These are phyloP conservation scores for Phrynocephalus vlangalii DNA, from an alignment of 2,797 vertebrate genomes.

Conservation along the genomic window DNA sequence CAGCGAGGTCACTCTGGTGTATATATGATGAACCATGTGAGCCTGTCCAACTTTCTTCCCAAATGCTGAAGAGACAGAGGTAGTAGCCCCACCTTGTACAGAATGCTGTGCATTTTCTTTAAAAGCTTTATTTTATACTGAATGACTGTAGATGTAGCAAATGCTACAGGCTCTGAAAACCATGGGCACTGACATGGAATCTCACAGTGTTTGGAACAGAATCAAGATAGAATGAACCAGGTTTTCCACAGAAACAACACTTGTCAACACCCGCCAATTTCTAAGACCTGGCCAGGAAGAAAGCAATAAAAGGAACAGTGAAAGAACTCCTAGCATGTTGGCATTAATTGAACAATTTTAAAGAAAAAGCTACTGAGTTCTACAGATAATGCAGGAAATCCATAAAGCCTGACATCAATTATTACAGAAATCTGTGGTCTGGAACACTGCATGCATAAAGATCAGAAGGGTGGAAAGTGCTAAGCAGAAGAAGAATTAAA, in stretches of 20 bases:
- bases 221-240: neutral
- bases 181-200: neutral
- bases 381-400: slow-evolving; percentile 55
- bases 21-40: neutral
- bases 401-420: slow-evolving; percentile 63
- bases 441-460: slow-evolving; percentile 48
- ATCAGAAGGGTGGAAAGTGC: slow-evolving; percentile 26
- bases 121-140: neutral
- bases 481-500: slow-evolving; percentile 1
- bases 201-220: neutral
- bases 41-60: neutral
- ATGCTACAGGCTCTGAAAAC: no score
- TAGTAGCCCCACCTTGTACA: neutral
- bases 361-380: slow-evolving; percentile 69
- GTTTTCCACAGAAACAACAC: neutral
- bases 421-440: slow-evolving; percentile 56
- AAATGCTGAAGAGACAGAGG: neutral
- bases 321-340: slow-evolving; percentile 39
- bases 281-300: neutral
- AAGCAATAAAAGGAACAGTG: neutral
- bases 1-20: no score
- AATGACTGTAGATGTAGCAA: neutral
- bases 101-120: neutral
- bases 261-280: neutral
- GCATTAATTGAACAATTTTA: slow-evolving; percentile 60